phyloP scores from a whole-genome alignment of 2,797 vertebrate species.

The Coregonus suidteri region DNA sequence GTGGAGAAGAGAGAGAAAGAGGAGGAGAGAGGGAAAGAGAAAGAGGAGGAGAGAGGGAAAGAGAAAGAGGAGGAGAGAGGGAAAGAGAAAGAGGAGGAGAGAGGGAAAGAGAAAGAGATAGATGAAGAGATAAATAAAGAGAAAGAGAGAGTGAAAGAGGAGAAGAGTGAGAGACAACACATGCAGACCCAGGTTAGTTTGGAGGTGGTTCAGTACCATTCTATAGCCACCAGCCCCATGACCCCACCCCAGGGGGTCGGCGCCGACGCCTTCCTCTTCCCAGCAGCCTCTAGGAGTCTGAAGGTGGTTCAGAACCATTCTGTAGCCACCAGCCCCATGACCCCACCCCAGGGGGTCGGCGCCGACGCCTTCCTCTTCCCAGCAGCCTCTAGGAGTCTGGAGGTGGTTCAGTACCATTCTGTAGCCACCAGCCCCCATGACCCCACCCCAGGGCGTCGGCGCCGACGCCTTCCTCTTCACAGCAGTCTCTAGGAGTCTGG shows the following conservation, averaged over 20 bases:
- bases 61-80: neutral
- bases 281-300: slow-evolving; percentile 52
- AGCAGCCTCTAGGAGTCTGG: slow-evolving; percentile 49
- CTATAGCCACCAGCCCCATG: slow-evolving; percentile 90
- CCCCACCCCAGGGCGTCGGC: too few relatives aligned
- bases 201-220: slow-evolving; percentile 77
- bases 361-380: slow-evolving; percentile 77
- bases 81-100: slow-evolving; percentile 2
- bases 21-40: neutral
- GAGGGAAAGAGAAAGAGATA: slow-evolving; percentile 15
- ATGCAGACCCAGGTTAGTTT: slow-evolving; percentile 60
- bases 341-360: slow-evolving; percentile 77
- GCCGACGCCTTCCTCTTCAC: too few relatives aligned
- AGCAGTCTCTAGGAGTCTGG: too few relatives aligned
- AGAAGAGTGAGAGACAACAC: slow-evolving; percentile 28
- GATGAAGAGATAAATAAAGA: slow-evolving; percentile 4
- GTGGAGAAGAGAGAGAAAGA: neutral
- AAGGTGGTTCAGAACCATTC: slow-evolving; percentile 75
- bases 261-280: slow-evolving; percentile 76
- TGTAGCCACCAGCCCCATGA: slow-evolving; percentile 90
- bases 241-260: slow-evolving; percentile 77
- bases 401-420: slow-evolving; percentile 74
- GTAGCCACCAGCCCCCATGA: slow-evolving; percentile 79
- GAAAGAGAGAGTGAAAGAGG: slow-evolving; percentile 10
- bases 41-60: slow-evolving; percentile 8